Base-by-base conservation (phyloP, 2,888 invertebrate genomes). In the Drosophila borealis region DNA sequence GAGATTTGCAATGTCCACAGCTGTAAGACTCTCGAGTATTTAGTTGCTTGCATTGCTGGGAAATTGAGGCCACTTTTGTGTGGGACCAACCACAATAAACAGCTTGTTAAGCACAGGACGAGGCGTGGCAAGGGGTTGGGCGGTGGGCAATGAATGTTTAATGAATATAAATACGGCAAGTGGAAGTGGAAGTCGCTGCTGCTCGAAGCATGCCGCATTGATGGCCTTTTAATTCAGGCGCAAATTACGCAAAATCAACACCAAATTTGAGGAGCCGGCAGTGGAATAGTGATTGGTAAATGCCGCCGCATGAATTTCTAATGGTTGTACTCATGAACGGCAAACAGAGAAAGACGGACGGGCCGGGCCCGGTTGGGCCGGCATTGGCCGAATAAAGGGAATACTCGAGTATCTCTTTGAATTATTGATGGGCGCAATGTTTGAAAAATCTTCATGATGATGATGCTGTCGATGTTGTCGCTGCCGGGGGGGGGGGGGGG, bases 201-300 rank as follows among this genome's bases (percentile, higher is more conserved):
- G 73, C 51, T 56, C 19, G 39, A 41, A 36, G 45, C 53, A 50
- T 8, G 48, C 68, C 75, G 53, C 74, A 73, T 59, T 84, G 88
- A 83, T 82, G 86, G 79, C 83, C 86, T 82, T 88, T 84, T 84
- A 84, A 84, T 88, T 80, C 79, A 57, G 71, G 69, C 73, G 71
- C 70, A 86, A 84, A 84, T 88, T 88, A 84, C 81, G 81, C 78
- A 88, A 83, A 86, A 86, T 84, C 81, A 86, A 88, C 84, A 86
- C 69, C 69, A 66, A 63, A 78, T 78, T 54, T 50, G 46, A 11
- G 17, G 1, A 5, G 56, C 2, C 8, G 21, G 17, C 13, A 8
- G 4, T 21, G 11, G 46, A 53, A 60, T 75, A 81, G 73, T 81
- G 81, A 81, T 81, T 81, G 82, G 56, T 57, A 74, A 71, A 75